phyloP scores from a whole-genome alignment of 1,140 invertebrate genomes.

The Cryptotermes secundus region DNA sequence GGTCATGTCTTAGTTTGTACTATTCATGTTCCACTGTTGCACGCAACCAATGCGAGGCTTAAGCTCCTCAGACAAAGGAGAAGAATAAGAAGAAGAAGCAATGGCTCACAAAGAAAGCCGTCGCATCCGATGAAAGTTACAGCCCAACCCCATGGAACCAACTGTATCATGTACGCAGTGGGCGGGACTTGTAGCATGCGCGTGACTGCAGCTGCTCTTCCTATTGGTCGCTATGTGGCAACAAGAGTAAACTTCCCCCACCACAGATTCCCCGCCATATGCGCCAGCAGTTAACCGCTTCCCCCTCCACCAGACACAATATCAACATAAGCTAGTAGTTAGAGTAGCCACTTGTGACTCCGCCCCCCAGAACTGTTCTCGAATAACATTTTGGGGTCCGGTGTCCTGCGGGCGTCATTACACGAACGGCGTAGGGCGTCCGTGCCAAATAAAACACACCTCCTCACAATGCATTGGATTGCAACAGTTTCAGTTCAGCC shows the following conservation, averaged over 20 bases:
- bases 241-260: constrained; percentile 17
- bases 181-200: background rate
- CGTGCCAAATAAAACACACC: background rate
- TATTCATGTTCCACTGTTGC: background rate
- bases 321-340: background rate
- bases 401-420: background rate
- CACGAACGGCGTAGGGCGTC: background rate
- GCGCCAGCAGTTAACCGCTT: background rate
- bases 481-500: constrained; percentile 1
- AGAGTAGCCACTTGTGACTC: background rate
- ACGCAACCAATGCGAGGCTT: background rate
- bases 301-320: background rate
- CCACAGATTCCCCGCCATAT: background rate
- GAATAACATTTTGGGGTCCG: background rate
- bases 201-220: background rate
- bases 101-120: background rate
- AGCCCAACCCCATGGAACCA: background rate
- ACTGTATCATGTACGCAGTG: background rate
- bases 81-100: background rate
- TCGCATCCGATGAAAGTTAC: background rate
- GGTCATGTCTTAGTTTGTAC: no score
- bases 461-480: background rate
- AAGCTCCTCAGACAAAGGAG: background rate
- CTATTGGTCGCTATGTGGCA: background rate
- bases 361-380: background rate